Conservation (phyloP, 2,888 invertebrate species). For the Tigriopus californicus region DNA sequence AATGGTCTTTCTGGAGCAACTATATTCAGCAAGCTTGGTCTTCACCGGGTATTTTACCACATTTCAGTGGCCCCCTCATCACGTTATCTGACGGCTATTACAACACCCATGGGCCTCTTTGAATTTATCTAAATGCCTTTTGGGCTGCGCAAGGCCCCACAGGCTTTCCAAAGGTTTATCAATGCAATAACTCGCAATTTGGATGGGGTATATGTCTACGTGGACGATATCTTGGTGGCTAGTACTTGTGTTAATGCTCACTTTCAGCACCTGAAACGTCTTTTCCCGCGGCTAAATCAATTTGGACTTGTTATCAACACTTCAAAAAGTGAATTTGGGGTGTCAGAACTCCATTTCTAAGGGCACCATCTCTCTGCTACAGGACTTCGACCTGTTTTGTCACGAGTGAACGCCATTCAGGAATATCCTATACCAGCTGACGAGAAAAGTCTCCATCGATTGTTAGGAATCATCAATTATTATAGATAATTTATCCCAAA, state of each 20-base stretch:
- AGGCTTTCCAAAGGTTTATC: neutral
- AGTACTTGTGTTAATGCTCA: neutral
- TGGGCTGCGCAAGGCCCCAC: neutral
- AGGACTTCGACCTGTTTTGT: neutral
- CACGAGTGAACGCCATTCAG: slow-evolving; percentile 14
- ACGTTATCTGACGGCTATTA: neutral
- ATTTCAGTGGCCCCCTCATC: neutral
- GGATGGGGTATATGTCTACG: neutral
- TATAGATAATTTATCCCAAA: no score
- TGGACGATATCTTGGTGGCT: neutral
- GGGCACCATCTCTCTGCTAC: no score
- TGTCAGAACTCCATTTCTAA: no score
- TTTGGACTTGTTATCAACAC: neutral
- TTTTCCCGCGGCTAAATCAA: neutral
- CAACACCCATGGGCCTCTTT: neutral
- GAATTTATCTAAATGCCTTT: neutral
- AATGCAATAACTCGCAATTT: neutral
- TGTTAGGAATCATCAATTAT: neutral
- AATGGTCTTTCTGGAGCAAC: neutral
- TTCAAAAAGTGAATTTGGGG: no score
- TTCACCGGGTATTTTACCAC: neutral
- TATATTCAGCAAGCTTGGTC: neutral
- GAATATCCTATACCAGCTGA: slow-evolving; percentile 15
- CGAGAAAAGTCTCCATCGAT: slow-evolving; percentile 13
- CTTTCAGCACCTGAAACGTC: neutral